A percentile compares a stretch with the other conserved stretches of the same genome.
Conservation (phyloP, 2,113 vertebrate species). For the Sporophila hypoxantha region DNA sequence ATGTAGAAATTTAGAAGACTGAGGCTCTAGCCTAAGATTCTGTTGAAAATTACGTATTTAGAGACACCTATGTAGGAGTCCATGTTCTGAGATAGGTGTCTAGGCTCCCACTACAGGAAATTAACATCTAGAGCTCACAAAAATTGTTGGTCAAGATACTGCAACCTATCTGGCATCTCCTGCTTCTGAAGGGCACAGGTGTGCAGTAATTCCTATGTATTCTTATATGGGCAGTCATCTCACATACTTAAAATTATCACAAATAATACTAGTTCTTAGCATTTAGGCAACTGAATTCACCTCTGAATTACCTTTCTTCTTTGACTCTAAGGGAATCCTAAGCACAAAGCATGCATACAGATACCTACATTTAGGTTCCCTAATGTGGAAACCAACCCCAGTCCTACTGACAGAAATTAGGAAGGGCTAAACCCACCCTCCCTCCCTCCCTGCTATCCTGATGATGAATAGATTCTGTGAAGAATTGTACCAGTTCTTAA, state of each 20-base stretch:
- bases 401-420: neutral
- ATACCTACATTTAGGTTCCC: neutral
- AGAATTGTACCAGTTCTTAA: neutral
- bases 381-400: neutral
- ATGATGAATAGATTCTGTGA: neutral
- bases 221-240: neutral
- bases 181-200: neutral
- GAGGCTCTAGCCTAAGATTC: neutral
- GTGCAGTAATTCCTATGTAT: neutral
- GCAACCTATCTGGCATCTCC: neutral
- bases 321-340: neutral
- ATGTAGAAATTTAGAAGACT: neutral
- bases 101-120: neutral
- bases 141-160: neutral
- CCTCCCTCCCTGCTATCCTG: neutral
- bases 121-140: neutral
- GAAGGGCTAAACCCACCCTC: neutral
- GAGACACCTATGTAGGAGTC: fast-evolving
- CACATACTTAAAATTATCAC: neutral
- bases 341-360: neutral
- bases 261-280: neutral
- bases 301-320: neutral
- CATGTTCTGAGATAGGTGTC: neutral
- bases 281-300: neutral
- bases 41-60: neutral